Conservation (phyloP, 2,113 vertebrate genomes). For the Orientallactaga bullata region DNA sequence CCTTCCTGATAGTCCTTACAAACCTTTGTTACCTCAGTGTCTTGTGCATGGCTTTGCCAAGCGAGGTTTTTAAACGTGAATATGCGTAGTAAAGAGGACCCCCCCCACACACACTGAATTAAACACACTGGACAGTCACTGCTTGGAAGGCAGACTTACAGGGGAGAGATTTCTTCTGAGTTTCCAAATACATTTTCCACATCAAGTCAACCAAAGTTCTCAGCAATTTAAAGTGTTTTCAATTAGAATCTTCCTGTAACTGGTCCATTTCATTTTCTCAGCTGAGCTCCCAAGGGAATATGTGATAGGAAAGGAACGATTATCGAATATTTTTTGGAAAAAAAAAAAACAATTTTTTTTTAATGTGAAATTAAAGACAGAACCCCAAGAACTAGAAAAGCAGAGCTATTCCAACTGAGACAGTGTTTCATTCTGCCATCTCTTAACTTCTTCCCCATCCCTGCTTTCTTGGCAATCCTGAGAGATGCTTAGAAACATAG, state of each 20-base stretch:
- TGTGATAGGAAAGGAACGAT: slow-evolving; percentile 5
- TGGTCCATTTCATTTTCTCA: slow-evolving; percentile 28
- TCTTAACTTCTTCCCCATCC: neutral
- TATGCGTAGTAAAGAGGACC: neutral
- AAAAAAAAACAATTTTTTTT: neutral
- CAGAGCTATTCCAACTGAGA: slow-evolving; percentile 1
- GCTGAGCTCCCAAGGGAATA: neutral
- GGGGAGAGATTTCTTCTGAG: neutral
- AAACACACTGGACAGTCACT: neutral
- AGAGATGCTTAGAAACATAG: neutral
- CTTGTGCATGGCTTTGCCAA: neutral
- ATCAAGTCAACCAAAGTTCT: neutral
- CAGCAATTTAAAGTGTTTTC: neutral
- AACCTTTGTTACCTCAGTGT: neutral
- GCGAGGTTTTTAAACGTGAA: neutral
- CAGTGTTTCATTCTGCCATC: neutral
- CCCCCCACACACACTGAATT: neutral
- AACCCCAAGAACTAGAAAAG: neutral
- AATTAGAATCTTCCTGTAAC: neutral
- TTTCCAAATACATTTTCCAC: slow-evolving; percentile 20
- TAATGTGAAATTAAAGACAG: neutral
- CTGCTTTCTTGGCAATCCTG: neutral
- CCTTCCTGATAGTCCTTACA: neutral
- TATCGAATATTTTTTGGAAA: slow-evolving; percentile 8
- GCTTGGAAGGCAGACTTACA: slow-evolving; percentile 13